Conservation (phyloP, 2,113 vertebrate genomes). For the Tetrao urogallus region DNA sequence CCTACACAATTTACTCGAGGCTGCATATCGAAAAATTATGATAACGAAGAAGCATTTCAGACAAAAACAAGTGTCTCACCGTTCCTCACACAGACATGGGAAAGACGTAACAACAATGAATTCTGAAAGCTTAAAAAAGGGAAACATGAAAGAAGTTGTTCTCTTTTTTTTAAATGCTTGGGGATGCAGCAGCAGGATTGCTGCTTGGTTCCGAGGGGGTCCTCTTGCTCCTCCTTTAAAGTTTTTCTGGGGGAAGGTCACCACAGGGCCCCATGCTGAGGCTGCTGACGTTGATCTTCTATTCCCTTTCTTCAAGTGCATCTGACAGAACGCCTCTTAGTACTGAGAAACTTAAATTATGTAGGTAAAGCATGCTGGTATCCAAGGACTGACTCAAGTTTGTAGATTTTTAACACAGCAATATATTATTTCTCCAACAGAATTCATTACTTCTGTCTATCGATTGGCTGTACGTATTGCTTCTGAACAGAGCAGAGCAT, state of each 20-base stretch:
- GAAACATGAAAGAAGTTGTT: not conserved
- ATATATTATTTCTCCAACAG: not conserved
- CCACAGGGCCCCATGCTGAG: not conserved
- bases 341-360: not conserved
- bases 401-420: not conserved
- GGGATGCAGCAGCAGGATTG: not conserved
- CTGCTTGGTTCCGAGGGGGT: not conserved
- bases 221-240: not conserved
- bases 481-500: not conserved
- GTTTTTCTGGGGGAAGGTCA: not conserved
- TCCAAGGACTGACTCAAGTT: not conserved
- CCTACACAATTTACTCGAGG: not conserved
- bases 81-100: rapidly evolving
- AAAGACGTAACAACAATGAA: not conserved
- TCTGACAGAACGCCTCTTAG: not conserved
- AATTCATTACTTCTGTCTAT: not conserved
- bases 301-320: not conserved
- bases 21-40: not conserved
- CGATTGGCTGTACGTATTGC: not conserved
- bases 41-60: not conserved
- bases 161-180: not conserved
- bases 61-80: not conserved
- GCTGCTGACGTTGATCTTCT: not conserved
- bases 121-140: not conserved
- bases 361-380: not conserved